Percentiles rank a stretch among this genome's conserved stretches.
phyloP scores from a whole-genome alignment of 2,888 invertebrate genomes.

The Eristalinus aeneus region DNA sequence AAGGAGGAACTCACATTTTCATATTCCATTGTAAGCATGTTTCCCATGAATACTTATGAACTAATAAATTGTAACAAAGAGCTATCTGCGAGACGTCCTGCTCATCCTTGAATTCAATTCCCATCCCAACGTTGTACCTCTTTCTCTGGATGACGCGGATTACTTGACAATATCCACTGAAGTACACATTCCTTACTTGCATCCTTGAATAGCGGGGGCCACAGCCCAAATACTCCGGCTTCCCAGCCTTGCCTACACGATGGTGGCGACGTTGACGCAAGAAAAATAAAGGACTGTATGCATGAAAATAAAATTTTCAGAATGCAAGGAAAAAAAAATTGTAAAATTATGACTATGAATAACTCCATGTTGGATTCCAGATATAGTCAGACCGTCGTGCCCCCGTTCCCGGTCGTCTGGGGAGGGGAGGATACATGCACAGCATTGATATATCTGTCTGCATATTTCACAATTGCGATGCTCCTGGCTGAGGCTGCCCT shows the following conservation, averaged over 20 bases:
- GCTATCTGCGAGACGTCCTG: neutral
- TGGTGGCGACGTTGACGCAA: neutral
- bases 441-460: conserved; percentile 55
- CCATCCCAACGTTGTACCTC: neutral
- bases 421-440: conserved; percentile 9
- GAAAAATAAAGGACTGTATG: conserved; percentile 4
- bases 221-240: neutral
- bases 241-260: neutral
- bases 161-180: conserved; percentile 16
- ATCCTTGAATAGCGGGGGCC: neutral
- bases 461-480: conserved; percentile 28
- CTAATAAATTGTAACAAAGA: conserved; percentile 17
- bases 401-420: neutral
- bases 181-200: neutral
- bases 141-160: conserved; percentile 14
- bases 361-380: conserved; percentile 36
- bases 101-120: conserved; percentile 16
- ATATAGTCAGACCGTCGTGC: conserved; percentile 1
- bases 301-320: conserved; percentile 17
- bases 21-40: neutral
- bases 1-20: neutral
- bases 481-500: conserved; percentile 26
- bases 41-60: conserved; percentile 14
- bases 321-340: neutral
- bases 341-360: conserved; percentile 25